Base-by-base conservation (phyloP, 2,888 invertebrate species). In the Lithophane socia region DNA sequence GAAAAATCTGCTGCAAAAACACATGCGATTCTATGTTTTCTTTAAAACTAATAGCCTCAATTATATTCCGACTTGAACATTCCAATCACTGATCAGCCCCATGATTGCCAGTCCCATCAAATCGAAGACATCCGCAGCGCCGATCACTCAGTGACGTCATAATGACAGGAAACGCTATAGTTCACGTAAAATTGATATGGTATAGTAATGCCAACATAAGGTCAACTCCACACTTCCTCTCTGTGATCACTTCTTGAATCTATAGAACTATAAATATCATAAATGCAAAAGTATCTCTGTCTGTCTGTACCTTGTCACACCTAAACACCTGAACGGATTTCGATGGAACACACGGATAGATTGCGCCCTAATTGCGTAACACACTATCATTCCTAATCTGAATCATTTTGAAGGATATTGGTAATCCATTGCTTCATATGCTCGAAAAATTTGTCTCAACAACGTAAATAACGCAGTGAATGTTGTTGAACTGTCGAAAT, bases 121-220 rank as follows among this genome's bases (percentile, higher is more conserved):
- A 85, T 86, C 80, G 80, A 77, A 83, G 65, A 80, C 79, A 82
- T 85, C 85, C 79, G 83, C 60, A 83, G 84, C 85, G 75, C 84
- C 60, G 61, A 73, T 77, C 78, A 73, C 79, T 78, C 72, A 69
- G 56, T 88, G 87, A 87, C 86, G 85, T 88, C 84, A 89, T 94
- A 94, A 94, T 93, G 91, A 92, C 94, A 94, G 94, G 94, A 94
- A 94, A 91, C 90, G 75, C 87, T 85, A 86, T 88, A 88, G 88
- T 90, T 91, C 91, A 91, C 89, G 90, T 91, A 90, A 92, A 93
- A 93, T 82, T 84, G 65, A 84, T 79, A 79, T 84, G 44, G 66
- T 79, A 71, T 21, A 90, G 84, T 86, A 90, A 88, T 90, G 87
- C 83, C 79, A 81, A 79, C 74, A 84, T 90, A 88, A 92, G 91